phyloP scores from a whole-genome alignment of 1,140 invertebrate species.

The Bombyx mandarina region DNA sequence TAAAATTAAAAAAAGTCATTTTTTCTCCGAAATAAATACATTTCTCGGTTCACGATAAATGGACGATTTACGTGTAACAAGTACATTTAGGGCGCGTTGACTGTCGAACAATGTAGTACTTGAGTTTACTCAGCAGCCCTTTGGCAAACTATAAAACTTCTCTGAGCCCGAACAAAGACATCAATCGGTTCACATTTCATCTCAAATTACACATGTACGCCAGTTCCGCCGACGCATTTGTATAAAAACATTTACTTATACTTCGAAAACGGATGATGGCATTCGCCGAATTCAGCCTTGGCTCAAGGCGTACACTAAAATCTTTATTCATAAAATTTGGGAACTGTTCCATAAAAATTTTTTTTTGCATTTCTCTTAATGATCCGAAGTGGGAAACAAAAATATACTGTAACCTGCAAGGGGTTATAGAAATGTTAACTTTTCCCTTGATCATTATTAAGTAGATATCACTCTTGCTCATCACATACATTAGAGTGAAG shows the following conservation, averaged over 20 bases:
- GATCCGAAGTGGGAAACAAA: no score
- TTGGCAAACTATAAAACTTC: conserved; percentile 42
- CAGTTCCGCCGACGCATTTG: conserved; percentile 34
- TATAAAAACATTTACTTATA: conserved; percentile 25
- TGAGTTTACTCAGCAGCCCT: conserved; percentile 49
- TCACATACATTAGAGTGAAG: no score
- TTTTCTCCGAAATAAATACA: no score
- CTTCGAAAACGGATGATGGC: conserved; percentile 17
- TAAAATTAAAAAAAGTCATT: no score
- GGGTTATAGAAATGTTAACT: no score
- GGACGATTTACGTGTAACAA: no score
- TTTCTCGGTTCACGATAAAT: no score
- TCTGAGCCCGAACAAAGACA: conserved; percentile 60
- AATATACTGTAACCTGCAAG: no score
- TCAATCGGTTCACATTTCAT: conserved; percentile 64
- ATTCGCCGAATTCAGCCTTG: conserved; percentile 30
- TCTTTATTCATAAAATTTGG: conserved; percentile 4
- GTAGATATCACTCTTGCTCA: no score
- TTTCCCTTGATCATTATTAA: no score
- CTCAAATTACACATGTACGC: conserved; percentile 59
- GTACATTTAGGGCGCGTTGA: no score
- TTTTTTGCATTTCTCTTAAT: no score
- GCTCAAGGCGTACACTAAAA: conserved; percentile 25
- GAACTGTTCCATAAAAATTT: not conserved
- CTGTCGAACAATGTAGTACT: conserved; percentile 29